These are phyloP conservation scores for Nymphicus hollandicus DNA, from an alignment of 2,113 vertebrate species.

Conservation along the genomic window DNA sequence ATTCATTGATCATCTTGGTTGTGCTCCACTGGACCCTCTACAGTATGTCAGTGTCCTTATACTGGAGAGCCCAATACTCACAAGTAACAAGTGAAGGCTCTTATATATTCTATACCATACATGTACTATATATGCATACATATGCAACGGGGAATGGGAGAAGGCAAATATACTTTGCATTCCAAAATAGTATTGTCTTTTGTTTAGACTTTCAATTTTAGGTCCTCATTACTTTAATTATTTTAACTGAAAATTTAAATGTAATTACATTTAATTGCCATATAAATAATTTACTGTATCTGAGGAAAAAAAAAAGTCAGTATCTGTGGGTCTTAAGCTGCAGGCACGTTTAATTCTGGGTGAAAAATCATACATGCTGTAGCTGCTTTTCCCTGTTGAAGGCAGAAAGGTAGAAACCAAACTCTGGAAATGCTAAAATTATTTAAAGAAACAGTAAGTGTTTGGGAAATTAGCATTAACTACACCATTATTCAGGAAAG, in stretches of 20 bases:
- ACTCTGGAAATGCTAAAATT: background rate
- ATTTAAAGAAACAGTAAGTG: background rate
- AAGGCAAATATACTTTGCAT: background rate
- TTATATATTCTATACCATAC: background rate
- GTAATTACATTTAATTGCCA: background rate
- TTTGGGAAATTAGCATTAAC: slow-evolving; percentile 21
- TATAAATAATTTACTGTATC: background rate
- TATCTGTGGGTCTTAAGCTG: background rate
- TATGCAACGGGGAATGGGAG: background rate
- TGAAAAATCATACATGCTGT: background rate
- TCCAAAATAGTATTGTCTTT: background rate
- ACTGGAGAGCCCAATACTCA: background rate
- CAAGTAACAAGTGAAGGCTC: background rate
- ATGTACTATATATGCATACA: background rate
- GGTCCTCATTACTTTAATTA: background rate
- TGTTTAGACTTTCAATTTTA: background rate
- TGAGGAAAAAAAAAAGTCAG: fast-evolving
- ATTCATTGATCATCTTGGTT: background rate
- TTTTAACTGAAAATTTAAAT: background rate
- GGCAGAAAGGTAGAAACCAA: background rate
- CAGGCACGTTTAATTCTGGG: background rate
- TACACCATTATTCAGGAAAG: background rate
- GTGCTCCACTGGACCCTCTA: background rate
- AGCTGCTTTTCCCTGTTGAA: background rate
- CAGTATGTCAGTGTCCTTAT: background rate